A percentile compares a stretch with the other conserved stretches of the same genome.
These are phyloP conservation scores for Gavialis gangeticus DNA, from an alignment of 2,113 vertebrate species.

Conservation along the genomic window DNA sequence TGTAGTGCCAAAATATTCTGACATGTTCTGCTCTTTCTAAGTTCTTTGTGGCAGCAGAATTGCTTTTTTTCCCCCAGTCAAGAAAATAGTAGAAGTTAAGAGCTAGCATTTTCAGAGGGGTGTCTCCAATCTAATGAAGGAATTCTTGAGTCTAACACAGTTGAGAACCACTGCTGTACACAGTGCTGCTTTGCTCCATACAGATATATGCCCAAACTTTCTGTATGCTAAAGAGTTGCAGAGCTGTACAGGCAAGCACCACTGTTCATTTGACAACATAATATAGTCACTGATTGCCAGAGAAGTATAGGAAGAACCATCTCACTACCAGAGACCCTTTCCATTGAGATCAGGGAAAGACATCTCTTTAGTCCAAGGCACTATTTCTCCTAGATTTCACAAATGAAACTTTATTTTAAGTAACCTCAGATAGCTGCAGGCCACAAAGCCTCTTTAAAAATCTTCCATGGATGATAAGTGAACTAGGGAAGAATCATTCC, in stretches of 20 bases:
- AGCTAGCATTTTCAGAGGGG: too few species aligned
- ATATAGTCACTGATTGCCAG: background rate
- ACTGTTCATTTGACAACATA: background rate
- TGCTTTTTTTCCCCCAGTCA: too few species aligned
- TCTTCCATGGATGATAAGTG: background rate
- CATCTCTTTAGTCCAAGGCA: background rate
- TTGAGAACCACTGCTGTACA: too few species aligned
- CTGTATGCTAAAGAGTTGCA: background rate
- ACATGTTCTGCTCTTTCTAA: too few species aligned
- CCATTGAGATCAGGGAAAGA: background rate
- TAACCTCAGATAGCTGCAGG: background rate
- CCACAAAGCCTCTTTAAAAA: background rate
- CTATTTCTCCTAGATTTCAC: background rate
- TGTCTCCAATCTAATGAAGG: too few species aligned
- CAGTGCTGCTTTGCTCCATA: too few species aligned
- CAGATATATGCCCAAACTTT: background rate
- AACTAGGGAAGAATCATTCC: background rate
- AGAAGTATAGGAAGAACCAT: background rate
- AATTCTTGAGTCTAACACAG: too few species aligned
- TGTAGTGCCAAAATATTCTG: too few species aligned
- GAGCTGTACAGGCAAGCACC: background rate
- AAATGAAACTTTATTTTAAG: background rate
- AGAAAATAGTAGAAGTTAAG: too few species aligned
- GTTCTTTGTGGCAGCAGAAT: too few species aligned
- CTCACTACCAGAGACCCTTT: background rate